Percentiles rank a stretch among this genome's conserved stretches.
These are phyloP conservation scores for Emydura subglobosa DNA, from an alignment of 2,113 vertebrate species.

Conservation along the genomic window DNA sequence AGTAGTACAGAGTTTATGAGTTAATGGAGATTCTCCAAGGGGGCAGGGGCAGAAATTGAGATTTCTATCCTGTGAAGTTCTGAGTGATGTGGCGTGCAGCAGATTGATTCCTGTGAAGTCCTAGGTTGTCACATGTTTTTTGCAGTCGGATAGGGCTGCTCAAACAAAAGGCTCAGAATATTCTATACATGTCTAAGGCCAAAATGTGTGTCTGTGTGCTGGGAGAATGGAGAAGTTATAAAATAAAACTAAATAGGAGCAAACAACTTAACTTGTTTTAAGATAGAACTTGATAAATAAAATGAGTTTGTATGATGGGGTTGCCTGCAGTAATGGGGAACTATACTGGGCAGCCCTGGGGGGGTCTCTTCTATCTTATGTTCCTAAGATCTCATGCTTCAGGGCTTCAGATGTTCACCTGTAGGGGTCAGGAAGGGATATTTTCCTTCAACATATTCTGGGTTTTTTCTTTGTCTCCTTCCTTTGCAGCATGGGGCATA, in stretches of 20 bases:
- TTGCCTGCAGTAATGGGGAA: not conserved
- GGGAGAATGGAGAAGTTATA: not conserved
- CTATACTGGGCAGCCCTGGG: not conserved
- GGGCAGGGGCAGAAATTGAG: not conserved
- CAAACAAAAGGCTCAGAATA: not conserved
- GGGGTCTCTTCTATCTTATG: not conserved
- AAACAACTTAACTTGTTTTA: not conserved
- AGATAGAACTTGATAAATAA: not conserved
- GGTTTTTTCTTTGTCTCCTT: not conserved
- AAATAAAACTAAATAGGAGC: not conserved
- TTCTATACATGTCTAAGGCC: not conserved
- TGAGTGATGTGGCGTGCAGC: not conserved
- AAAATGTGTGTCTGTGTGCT: not conserved
- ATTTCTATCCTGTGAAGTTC: not conserved
- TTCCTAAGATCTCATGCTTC: not conserved
- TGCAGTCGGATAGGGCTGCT: not conserved
- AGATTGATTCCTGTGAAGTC: not conserved
- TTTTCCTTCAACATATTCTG: not conserved
- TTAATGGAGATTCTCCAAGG: not conserved
- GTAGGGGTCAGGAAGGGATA: not conserved
- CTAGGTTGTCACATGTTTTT: not conserved
- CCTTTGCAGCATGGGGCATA: not conserved
- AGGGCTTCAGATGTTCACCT: not conserved
- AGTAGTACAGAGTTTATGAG: too few relatives aligned
- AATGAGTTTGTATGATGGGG: not conserved